Evolutionary conservation across 2,888 invertebrate species (phyloP), one percentile per base, ranked within the genome.

Genomic region (Anoplius nigerrimus): DNA sequence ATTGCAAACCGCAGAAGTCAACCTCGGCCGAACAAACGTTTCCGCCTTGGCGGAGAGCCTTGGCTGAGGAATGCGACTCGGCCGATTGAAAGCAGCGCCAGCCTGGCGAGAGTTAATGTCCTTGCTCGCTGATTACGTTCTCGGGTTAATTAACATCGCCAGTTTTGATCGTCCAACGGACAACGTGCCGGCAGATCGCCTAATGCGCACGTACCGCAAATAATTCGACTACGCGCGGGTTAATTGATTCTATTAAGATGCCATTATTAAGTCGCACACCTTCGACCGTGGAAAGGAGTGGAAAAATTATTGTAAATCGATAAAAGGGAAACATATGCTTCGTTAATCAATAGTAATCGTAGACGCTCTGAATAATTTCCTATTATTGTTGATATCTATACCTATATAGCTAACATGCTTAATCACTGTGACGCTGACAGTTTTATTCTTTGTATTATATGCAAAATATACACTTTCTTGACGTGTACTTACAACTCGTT

Each of bases 1-100:
- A 73, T 73, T 72, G 62, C 62, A 69, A 73, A 69, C 73, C 69
- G 63, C 73, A 69, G 54, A 52, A 72, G 56, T 52, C 56, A 45
- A 51, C 65, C 68, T 59, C 43, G 42, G 51, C n/a, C 20, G 16
- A 16, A 52, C 45, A 20, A 57, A 18, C 42, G 45, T 73, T 74
- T 70, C 70, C 71, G 62, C 51, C 24, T 62, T 52, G 59, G 61
- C 66, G 60, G 48, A 65, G 27, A 6, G 27, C 27, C 27, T 27
- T 27, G 27, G 27, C 62, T n/a, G 22, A 22, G 46, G 64, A 64
- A 56, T 63, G 58, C 20, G 51, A 51, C 62, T 64, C 64, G 63
- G 22, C 55, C n/a, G 27, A 21, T 11, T 58, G n/a, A 66, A 66
- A 54, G 46, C 43, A 60, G n/a, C 34, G 34, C 34, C 34, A 6